Evolutionary conservation across 2,888 invertebrate genomes (phyloP), one percentile per base, ranked within the genome.

Genomic region (Eristalinus sepulchralis): DNA sequence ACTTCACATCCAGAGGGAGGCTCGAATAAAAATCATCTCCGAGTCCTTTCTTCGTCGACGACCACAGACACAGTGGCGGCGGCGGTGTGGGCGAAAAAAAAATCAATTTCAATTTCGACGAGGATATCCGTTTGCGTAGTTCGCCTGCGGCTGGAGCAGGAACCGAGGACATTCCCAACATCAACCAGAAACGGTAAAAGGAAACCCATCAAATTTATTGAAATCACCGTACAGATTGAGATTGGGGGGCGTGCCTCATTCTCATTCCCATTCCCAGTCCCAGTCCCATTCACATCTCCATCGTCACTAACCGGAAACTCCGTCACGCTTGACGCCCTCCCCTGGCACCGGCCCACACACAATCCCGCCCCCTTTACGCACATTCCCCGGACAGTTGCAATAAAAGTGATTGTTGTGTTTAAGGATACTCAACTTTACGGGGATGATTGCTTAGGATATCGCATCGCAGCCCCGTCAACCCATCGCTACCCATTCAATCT

Each of bases 181-280:
- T 85, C 85, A 85, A 85, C 82, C 67, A 81, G 89, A 90, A 47
- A 90, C 89, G 90, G 90, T 84, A 91, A 91, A 91, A 90, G 90
- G 89, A 90, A 91, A 91, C 89, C 91, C 90, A 91, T 91, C 91
- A 91, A 91, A 91, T 91, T 91, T 91, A 91, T 91, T 91, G 91
- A 91, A 91, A 91, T 91, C 91, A 91, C 91, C 91, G 64, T 33
- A 85, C 39, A 73, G 82, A 78, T 68, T 64, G 73, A 64, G 60
- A 66, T 78, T 84, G 55, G 24, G 47, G 39, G 82, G 77, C 60
- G 72, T 81, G 39, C 47, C n/a, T 17, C 39, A 47, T n/a, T 47
- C 39, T 13, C 39, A n/a, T 13, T 39, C 39, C 39, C 39, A 27
- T 2, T 27, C 27, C 2, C 27, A 27, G 39, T 17, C n/a, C 47